Evolutionary conservation across 2,113 vertebrate species (phyloP).

Genomic region (Puma concolor): DNA sequence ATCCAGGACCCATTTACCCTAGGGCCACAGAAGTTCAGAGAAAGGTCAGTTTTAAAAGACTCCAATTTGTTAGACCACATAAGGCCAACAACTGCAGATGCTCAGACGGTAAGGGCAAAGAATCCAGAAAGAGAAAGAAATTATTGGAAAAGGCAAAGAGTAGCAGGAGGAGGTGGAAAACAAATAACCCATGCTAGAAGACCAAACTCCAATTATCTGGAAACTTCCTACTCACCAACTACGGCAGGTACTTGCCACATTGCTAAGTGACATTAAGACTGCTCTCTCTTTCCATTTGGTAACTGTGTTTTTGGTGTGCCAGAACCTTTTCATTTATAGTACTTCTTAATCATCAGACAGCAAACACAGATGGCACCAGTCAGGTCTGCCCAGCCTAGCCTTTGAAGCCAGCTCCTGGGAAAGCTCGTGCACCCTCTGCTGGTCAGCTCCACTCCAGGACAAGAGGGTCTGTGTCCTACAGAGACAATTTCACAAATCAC

Average conservation of each 20-base stretch:
- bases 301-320: slow-evolving; percentile 46
- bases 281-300: slow-evolving; percentile 19
- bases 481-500: neutral
- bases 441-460: slow-evolving; percentile 33
- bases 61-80: neutral
- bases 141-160: neutral
- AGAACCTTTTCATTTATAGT: slow-evolving; percentile 58
- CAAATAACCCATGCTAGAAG: neutral
- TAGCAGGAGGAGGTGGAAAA: neutral
- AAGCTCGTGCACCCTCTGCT: slow-evolving; percentile 74
- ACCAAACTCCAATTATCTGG: slow-evolving; percentile 29
- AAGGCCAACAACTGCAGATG: neutral
- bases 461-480: neutral
- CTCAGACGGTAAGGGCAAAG: neutral
- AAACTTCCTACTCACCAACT: neutral
- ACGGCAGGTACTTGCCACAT: neutral
- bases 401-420: neutral
- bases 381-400: neutral
- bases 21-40: neutral
- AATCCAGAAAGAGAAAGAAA: neutral
- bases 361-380: slow-evolving; percentile 57
- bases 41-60: slow-evolving; percentile 20
- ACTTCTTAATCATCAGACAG: slow-evolving; percentile 51
- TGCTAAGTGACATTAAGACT: neutral
- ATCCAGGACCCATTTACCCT: neutral